These are phyloP conservation scores for Scomber scombrus DNA, from an alignment of 2,113 vertebrate genomes.

Conservation along the genomic window DNA sequence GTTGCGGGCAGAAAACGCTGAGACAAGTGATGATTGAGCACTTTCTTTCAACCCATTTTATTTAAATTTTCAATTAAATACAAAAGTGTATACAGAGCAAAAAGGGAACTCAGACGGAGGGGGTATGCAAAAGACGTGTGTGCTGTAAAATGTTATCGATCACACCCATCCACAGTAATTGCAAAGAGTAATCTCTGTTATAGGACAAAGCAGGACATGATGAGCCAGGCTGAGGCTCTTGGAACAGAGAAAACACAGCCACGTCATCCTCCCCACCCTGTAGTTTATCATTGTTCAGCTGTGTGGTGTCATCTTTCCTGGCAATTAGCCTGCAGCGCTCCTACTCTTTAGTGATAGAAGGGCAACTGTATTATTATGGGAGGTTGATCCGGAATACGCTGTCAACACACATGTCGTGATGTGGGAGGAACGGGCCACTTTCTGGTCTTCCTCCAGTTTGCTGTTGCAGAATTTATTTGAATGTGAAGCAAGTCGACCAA, in stretches of 20 bases:
- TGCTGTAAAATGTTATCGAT: constrained; percentile 8
- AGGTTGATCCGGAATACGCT: constrained; percentile 17
- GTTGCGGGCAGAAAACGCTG: not conserved
- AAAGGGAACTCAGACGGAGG: not conserved
- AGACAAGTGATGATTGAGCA: not conserved
- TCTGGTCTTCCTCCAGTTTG: not conserved
- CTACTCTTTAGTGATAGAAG: constrained; percentile 40
- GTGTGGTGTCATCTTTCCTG: constrained; percentile 51
- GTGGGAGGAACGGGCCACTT: not conserved
- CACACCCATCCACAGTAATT: constrained; percentile 3
- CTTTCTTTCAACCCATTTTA: no score
- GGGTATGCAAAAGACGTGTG: not conserved
- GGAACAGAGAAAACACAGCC: constrained; percentile 13
- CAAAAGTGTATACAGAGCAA: no score
- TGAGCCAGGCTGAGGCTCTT: constrained; percentile 12
- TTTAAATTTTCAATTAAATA: no score
- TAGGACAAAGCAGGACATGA: constrained; percentile 8
- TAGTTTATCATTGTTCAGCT: constrained; percentile 60
- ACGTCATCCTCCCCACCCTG: constrained; percentile 41
- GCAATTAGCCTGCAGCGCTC: constrained; percentile 42
- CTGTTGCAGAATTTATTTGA: constrained; percentile 18
- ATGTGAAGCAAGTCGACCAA: constrained; percentile 8
- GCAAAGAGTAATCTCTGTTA: constrained; percentile 10
- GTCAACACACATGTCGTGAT: constrained; percentile 8
- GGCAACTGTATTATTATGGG: constrained; percentile 44